A percentile compares a stretch with the other conserved stretches of the same genome.
These are phyloP conservation scores for Paralvinella palmiformis DNA, from an alignment of 1,140 invertebrate species.

Conservation along the genomic window DNA sequence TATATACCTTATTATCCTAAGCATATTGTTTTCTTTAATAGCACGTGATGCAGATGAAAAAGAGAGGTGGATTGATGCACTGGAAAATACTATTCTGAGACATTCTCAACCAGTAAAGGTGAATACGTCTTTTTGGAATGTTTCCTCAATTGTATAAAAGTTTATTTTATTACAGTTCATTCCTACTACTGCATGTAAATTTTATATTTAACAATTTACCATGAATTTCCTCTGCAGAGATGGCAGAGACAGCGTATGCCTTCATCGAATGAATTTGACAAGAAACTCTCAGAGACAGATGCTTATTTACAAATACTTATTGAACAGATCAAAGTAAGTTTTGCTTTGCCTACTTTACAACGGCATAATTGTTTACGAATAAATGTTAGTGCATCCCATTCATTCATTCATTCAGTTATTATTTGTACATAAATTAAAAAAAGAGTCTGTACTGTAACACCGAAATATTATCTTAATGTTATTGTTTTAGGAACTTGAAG, in stretches of 20 bases:
- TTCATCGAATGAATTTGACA: slow-evolving; percentile 74
- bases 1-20: too few relatives aligned
- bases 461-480: too few relatives aligned
- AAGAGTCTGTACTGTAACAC: too few relatives aligned
- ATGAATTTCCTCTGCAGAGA: background rate
- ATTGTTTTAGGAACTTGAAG: background rate
- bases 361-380: too few relatives aligned
- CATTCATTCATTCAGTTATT: too few relatives aligned
- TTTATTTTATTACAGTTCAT: background rate
- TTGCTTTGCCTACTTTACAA: background rate
- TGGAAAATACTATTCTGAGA: slow-evolving; percentile 88
- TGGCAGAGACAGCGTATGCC: slow-evolving; percentile 40
- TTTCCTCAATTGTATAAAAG: background rate
- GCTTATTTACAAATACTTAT: slow-evolving; percentile 93
- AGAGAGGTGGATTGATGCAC: slow-evolving; percentile 87
- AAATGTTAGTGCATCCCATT: too few relatives aligned
- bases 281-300: slow-evolving; percentile 88
- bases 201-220: too few relatives aligned
- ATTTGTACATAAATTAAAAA: too few relatives aligned
- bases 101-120: slow-evolving; percentile 56
- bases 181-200: background rate
- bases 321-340: slow-evolving; percentile 69
- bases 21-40: too few relatives aligned
- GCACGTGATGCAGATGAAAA: slow-evolving; percentile 87
- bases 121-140: slow-evolving; percentile 1